These are phyloP conservation scores for Ginglymostoma cirratum DNA, from an alignment of 2,113 vertebrate species.

Conservation along the genomic window DNA sequence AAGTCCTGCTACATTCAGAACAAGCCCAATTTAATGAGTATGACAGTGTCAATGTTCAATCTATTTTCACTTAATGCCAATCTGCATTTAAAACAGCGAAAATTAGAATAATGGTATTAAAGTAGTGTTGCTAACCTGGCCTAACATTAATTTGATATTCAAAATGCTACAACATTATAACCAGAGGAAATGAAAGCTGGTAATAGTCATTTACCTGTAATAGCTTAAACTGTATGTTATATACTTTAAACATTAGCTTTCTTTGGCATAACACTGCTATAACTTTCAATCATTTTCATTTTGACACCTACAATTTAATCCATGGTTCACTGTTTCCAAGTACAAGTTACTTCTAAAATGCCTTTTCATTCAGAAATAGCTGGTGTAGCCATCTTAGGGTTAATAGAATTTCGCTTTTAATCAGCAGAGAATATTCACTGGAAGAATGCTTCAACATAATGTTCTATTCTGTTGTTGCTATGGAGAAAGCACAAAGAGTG, in stretches of 20 bases:
- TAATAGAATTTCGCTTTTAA: neutral
- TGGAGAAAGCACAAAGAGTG: conserved; percentile 4
- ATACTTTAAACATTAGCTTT: neutral
- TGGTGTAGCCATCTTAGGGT: neutral
- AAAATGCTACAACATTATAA: neutral
- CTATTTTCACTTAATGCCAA: neutral
- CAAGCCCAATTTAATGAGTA: neutral
- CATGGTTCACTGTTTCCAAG: conserved; percentile 1
- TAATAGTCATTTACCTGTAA: neutral
- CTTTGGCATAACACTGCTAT: neutral
- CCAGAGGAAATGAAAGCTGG: neutral
- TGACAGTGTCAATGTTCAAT: neutral
- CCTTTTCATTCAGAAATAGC: neutral
- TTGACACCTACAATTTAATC: neutral
- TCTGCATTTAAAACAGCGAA: neutral
- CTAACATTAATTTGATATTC: neutral
- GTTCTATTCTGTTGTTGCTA: neutral
- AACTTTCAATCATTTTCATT: neutral
- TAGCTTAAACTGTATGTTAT: neutral
- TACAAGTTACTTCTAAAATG: neutral
- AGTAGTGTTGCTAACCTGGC: neutral
- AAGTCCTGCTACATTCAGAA: neutral
- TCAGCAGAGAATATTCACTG: neutral
- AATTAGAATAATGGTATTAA: neutral
- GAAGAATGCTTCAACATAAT: conserved; percentile 2